Base-by-base conservation (phyloP, 2,888 invertebrate genomes). In the Calephelis perditalis region DNA sequence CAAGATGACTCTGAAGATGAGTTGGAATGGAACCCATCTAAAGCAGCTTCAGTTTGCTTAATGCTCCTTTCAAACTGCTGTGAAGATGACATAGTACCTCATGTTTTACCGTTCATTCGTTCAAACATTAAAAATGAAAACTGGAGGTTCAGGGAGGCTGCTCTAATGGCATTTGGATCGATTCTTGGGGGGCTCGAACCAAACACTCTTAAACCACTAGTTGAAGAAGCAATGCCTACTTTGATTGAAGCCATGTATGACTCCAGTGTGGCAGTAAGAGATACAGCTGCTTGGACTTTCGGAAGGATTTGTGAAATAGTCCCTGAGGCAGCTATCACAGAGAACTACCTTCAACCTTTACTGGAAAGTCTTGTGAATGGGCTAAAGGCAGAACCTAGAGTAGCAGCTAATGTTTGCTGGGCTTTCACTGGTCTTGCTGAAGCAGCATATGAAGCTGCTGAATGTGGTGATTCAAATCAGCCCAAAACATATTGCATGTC, bases 391-490 rank as follows among this genome's bases (percentile, higher is more conserved):
- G 99, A 99, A 78, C 97, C 99, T 6, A 91, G 99, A 40, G 99
- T 99, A 0, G 99, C 99, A 1, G 96, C 98, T 9, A 99, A 99
- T 83, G 98, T 99, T 10, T 99, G 99, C 81, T 99, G 99, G 99
- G 99, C 99, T 0, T 97, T 99, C 75, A 98, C 98, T 36, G 98
- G 98, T 43, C 91, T 99, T 56, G 98, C 99, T 0, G 98, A 99
- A 82, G 98, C 99, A 3, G 98, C 98, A 2, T 99, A 97, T 75
- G 99, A 99, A 74, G 95, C 96, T 1, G 96, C 96, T 0, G 94
- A 94, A 66, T 81, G 91, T 44, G 93, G 92, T 52, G 94, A 93
- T 44, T 92, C 93, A 6, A 93, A 93, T 60, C 96, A 93, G 67
- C 96, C 99, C 0, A 94, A 96, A 65, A 99, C 99, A 0, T 99